phyloP scores from a whole-genome alignment of 2,113 vertebrate species.

The Charadrius vociferus region DNA sequence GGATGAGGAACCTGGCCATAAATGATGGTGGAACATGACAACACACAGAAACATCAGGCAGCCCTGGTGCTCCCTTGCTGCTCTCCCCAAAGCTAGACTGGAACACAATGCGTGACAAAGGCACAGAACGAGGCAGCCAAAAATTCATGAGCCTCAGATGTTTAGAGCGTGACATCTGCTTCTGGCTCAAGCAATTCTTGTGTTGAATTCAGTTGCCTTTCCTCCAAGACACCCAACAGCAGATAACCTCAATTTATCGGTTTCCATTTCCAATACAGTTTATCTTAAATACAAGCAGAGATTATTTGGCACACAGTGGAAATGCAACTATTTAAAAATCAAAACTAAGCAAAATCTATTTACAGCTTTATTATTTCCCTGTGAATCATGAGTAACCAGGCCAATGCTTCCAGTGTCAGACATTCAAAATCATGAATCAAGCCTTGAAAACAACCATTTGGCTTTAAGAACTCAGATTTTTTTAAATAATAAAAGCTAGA shows the following conservation, averaged over 20 bases:
- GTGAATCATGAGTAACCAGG: slow-evolving; percentile 1
- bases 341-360: slow-evolving; percentile 34
- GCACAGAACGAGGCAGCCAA: neutral
- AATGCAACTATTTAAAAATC: neutral
- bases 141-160: slow-evolving; percentile 31
- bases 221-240: slow-evolving; percentile 9
- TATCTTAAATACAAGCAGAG: neutral
- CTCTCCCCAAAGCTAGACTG: neutral
- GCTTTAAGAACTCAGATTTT: neutral
- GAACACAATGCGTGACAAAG: slow-evolving; percentile 24
- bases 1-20: neutral
- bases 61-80: rapidly evolving
- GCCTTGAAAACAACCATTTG: neutral
- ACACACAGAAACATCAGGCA: rapidly evolving
- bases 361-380: neutral
- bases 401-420: neutral
- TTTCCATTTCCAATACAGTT: neutral
- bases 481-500: neutral
- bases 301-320: neutral
- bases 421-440: neutral
- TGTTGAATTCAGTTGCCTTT: slow-evolving; percentile 27
- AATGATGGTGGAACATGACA: neutral
- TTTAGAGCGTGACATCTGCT: slow-evolving; percentile 25
- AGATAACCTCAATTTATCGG: neutral
- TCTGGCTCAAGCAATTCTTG: slow-evolving; percentile 15